Evolutionary conservation across 2,888 invertebrate species (phyloP).

Genomic region (Thumatha senex): DNA sequence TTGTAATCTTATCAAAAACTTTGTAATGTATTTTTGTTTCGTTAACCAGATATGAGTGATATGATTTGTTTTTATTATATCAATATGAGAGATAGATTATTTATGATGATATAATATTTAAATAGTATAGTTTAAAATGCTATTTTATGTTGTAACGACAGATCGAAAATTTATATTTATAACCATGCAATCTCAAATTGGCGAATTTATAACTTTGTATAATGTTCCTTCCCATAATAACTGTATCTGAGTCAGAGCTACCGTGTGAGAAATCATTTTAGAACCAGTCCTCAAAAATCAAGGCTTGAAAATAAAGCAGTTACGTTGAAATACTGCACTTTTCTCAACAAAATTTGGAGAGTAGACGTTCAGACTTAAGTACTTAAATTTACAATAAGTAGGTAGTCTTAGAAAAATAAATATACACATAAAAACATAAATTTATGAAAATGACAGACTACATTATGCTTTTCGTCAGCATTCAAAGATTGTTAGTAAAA

Average conservation of each 20-base stretch:
- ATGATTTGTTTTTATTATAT: not conserved
- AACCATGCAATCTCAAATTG: slow-evolving; percentile 6
- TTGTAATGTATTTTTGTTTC: not conserved
- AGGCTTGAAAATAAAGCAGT: slow-evolving; percentile 6
- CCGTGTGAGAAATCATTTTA: slow-evolving; percentile 5
- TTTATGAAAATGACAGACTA: not conserved
- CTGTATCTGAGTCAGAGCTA: slow-evolving; percentile 9
- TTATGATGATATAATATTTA: not conserved
- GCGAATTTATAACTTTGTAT: slow-evolving; percentile 8
- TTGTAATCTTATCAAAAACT: not conserved
- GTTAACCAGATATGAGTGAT: not conserved
- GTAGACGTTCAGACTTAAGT: not conserved
- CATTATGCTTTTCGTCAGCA: not conserved
- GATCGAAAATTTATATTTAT: not conserved
- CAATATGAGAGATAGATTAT: not conserved
- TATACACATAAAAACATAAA: not conserved
- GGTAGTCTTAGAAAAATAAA: not conserved
- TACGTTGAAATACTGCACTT: slow-evolving; percentile 2
- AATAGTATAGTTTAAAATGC: not conserved
- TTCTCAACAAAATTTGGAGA: not conserved
- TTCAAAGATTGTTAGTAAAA: slow-evolving; percentile 9
- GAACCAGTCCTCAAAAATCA: slow-evolving; percentile 3
- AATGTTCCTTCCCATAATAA: slow-evolving; percentile 10
- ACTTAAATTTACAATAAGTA: not conserved
- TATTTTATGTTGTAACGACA: not conserved